A percentile compares a stretch with the other conserved stretches of the same genome.
Conservation (phyloP, 53 echinoderm and acorn worm species). For the Hippasteria phrygiana region DNA sequence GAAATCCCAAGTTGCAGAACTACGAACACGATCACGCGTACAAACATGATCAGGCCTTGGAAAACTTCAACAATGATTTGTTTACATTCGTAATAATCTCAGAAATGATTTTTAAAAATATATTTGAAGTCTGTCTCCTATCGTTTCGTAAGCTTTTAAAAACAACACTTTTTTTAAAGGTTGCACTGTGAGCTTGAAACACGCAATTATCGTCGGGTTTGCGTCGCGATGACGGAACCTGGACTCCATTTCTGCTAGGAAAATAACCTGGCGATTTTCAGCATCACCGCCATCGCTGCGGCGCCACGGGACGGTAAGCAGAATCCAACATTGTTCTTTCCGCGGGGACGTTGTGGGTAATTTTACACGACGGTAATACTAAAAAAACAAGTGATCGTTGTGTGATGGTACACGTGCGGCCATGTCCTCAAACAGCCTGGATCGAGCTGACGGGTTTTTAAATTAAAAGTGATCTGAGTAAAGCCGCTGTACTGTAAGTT, state of each 20-base stretch:
- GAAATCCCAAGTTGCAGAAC: no score
- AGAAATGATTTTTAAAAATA: no score
- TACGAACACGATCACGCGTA: no score
- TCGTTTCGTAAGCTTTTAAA: not conserved
- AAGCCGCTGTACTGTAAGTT: no score
- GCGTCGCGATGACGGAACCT: not conserved
- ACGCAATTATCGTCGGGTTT: not conserved
- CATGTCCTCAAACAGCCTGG: not conserved
- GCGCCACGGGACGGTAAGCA: constrained; percentile 17
- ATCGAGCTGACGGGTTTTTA: not conserved
- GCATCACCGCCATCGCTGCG: not conserved
- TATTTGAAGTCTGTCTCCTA: no score
- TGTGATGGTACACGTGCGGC: not conserved
- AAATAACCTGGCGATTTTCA: not conserved
- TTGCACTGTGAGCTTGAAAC: not conserved
- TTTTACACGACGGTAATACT: not conserved
- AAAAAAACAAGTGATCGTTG: not conserved
- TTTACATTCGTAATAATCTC: no score
- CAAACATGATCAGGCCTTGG: no score
- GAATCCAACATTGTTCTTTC: not conserved
- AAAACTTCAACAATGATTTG: no score
- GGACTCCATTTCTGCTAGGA: not conserved
- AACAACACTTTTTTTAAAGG: not conserved
- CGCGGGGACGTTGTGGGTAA: not conserved
- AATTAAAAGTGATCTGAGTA: not conserved